Conservation (phyloP, 2,113 vertebrate species). For the Ardeotis arabs region DNA sequence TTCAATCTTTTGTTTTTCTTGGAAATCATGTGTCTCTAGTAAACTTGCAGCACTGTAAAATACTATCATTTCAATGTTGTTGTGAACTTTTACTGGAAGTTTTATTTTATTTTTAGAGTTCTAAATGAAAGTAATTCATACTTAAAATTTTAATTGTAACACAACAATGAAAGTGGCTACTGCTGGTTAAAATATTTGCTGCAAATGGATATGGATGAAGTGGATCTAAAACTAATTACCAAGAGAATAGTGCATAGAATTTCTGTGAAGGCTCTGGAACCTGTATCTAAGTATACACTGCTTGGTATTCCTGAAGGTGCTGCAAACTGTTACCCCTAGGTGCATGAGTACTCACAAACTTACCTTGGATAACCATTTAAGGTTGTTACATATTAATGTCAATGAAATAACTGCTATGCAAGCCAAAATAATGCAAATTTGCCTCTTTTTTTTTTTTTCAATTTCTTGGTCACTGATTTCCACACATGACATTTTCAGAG, state of each 20-base stretch:
- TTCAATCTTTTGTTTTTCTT: background rate
- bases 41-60: background rate
- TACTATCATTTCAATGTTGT: background rate
- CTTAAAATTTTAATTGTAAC: background rate
- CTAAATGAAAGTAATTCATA: background rate
- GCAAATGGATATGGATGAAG: background rate
- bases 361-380: background rate
- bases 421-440: background rate
- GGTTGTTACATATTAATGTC: background rate
- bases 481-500: background rate
- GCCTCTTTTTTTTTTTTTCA: background rate
- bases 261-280: background rate
- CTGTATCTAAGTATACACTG: background rate
- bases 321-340: rapidly evolving
- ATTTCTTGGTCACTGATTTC: background rate
- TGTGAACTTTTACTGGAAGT: background rate
- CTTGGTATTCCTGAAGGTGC: background rate
- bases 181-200: background rate
- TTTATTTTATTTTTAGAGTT: background rate
- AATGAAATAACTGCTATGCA: background rate
- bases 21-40: background rate
- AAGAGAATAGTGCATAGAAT: background rate
- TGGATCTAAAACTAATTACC: background rate
- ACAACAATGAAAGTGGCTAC: background rate
- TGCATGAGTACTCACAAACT: background rate